Evolutionary conservation across 2,888 invertebrate genomes (phyloP).

Genomic region (Mythimna vitellina): DNA sequence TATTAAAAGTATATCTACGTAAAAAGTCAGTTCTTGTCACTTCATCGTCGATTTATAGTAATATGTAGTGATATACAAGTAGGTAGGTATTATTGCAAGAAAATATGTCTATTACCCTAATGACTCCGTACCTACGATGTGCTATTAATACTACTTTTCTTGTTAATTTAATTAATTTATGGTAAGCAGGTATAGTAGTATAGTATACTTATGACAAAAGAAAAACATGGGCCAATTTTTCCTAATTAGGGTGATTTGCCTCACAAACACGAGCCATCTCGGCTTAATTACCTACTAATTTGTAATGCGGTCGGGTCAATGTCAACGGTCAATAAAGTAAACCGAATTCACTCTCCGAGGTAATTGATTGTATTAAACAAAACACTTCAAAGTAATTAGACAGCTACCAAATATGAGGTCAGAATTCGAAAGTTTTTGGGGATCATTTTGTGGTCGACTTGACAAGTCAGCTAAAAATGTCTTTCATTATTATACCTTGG

Average conservation of each 20-base stretch:
- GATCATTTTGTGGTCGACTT: background rate
- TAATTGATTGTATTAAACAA: background rate
- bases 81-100: too few relatives aligned
- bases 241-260: constrained; percentile 31
- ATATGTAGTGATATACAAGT: too few relatives aligned
- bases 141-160: background rate
- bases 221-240: constrained; percentile 17
- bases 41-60: too few relatives aligned
- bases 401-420: background rate
- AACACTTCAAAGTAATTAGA: background rate
- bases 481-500: background rate
- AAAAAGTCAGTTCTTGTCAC: too few relatives aligned
- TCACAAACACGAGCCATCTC: constrained; percentile 16
- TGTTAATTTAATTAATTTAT: constrained; percentile 36
- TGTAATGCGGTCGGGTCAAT: constrained; percentile 9
- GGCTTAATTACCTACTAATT: constrained; percentile 22
- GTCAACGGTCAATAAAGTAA: constrained; percentile 16
- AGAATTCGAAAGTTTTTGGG: background rate
- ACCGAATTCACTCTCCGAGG: constrained; percentile 11
- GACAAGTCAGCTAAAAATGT: background rate
- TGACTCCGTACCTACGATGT: background rate
- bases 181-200: background rate
- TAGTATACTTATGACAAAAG: background rate
- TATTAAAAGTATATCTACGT: too few relatives aligned
- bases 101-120: too few relatives aligned